Base-by-base conservation (phyloP, 2,113 vertebrate species). In the Indicator indicator region DNA sequence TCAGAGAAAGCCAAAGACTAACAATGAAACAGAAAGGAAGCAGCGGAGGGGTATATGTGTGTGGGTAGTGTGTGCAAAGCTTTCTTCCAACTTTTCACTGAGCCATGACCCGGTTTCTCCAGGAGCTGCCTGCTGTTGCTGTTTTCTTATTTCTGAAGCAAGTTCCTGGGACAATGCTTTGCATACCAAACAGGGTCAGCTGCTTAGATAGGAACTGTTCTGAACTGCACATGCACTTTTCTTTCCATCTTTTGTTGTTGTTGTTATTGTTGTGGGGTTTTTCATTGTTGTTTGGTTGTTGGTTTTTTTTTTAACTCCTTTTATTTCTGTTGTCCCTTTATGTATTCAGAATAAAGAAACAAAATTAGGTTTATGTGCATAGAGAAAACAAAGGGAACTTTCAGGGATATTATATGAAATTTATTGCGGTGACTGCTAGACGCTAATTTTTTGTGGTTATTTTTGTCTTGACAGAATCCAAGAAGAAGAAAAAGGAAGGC, bases 401-500 rank as follows among this genome's bases (percentile, higher is more conserved):
- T 48, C 38, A 56, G 1, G 9, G 11, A 2, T 80, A 12, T 46
- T 80, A 56, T 28, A 40, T 87, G 6, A 68, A 86, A 48, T 40
- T 71, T 71, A 73, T 75, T 86, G 23, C 23, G 40, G 28, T 83
- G 59, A 15, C 54, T 85, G 12, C 56, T 83, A 38, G 42, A 77
- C 85, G 12, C 44, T 91, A 44, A 73, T 64, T 68, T 80, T 92
- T 86, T 93, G 5, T 70, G 42, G 15, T 78, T 63, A 26, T 85
- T 96, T 2, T 89, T 94, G 82, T 94, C 65, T 95, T 91, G 86
- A 94, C 97, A 97, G 98, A 98, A 95, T 98, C 98, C 56, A 98
- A 98, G 98, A 98, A 98, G 97, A 98, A 98, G 97, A 98, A 98
- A 98, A 98, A 98, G 96, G 98, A 98, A 97, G 98, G 98, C 94